Base-by-base conservation (phyloP, 2,888 invertebrate genomes). In the Orthosia incerta region DNA sequence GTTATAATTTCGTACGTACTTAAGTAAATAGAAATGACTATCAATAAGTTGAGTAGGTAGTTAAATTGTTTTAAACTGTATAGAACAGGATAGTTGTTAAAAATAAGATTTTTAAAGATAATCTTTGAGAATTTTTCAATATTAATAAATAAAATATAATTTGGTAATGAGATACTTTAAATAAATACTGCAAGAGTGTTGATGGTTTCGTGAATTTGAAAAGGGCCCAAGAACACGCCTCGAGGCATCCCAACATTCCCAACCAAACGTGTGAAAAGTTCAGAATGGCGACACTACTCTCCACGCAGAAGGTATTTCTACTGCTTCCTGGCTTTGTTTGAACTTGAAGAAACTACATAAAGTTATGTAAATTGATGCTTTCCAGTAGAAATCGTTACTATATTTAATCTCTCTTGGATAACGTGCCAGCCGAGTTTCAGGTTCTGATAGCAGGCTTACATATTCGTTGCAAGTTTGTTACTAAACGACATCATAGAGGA, bases 271-370 rank as follows among this genome's bases (percentile, higher is more conserved):
- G 26, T 20, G 50, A 55, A 60, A 23, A 16, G 53, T 69, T 31
- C 2, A 53, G 16, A 51, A 67, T 60, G 9, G 16, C 45, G n/a
- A 61, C 20, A 63, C n/a, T 46, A 55, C 65, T 63, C 45, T 60
- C 69, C 45, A 16, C 20, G 55, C 20, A 50, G 9, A 45, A 46
- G n/a, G 4, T 31, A 59, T 68, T 45, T 50, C 31, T 45, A 18
- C 69, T 77, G 39, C 31, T 77, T 75, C 69, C 77, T 61, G 53
- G 26, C 55, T 69, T 68, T 75, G 61, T 77, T 51, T 75, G 50
- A 45, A 77, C 23, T 56, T 69, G 31, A 61, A 67, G 68, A 76
- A 76, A 76, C 46, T 59, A 3, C 45, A 45, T 46, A 16, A n/a
- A 51, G 13, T 67, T 59, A 67, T 59, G 31, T 46, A 59, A 59